Evolutionary conservation across 2,113 vertebrate genomes (phyloP), one percentile per base, ranked within the genome.

Genomic region (Labrus mixtus): DNA sequence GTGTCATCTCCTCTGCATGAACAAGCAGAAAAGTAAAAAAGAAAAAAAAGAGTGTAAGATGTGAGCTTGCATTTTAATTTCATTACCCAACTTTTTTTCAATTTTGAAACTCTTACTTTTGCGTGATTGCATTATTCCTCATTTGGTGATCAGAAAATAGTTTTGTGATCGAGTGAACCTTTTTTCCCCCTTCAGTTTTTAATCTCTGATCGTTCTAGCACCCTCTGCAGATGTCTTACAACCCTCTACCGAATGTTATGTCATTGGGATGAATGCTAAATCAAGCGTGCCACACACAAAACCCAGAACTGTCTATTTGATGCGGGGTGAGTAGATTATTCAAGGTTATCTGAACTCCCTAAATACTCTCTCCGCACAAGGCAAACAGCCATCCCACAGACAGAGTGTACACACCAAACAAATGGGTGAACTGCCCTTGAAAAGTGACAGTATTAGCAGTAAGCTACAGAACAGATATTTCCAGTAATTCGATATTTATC

Each of bases 281-380:
- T 85, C 58, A 82, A 72, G 51, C 61, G 15, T 55, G 72, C 25
- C 46, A 64, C 77, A 65, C 63, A 66, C 75, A 72, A 23, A 51
- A 74, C 46, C 46, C 64, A 72, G 37, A 16, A 39, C 67, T 61
- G 66, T 68, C 41, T 68, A 78, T 81, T 84, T 84, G 71, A 19
- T 73, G 69, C 68, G 68, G 51, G 51, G 29, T 54, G 65, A 83
- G 67, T 74, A 64, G 87, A 80, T 84, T 84, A 78, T 86, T 85
- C 70, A 89, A 87, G 89, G 78, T 79, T 90, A 85, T 86, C 78
- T 68, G 50, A 75, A 74, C 70, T 79, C 50, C 51, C 74, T 82
- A 82, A 87, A 86, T 79, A 76, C 46, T 77, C 58, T 77, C 58
- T 46, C 23, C 8, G 45, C 82, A 81, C 56, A 79, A 81, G 51